Conservation (phyloP, 1,140 invertebrate genomes). For the Cotesia glomerata region DNA sequence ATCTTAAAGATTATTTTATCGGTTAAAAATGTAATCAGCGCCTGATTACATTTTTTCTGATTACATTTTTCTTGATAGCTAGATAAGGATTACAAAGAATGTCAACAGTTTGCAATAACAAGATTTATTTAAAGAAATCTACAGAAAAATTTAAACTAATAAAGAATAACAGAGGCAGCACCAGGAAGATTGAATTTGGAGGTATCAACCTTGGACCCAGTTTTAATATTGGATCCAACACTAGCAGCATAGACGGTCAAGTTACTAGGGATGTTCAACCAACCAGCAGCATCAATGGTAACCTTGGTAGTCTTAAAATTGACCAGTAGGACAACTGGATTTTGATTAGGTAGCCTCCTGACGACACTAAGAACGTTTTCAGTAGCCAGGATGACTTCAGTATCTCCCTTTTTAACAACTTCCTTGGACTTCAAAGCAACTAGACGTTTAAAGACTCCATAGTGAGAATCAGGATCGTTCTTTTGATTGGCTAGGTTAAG, state of each 20-base stretch:
- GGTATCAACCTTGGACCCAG: constrained; percentile 26
- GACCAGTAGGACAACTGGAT: constrained; percentile 27
- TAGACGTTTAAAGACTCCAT: constrained; percentile 57
- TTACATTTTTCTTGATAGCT: too few relatives aligned
- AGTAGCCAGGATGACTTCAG: constrained; percentile 40
- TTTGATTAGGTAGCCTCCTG: constrained; percentile 2
- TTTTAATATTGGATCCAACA: constrained; percentile 12
- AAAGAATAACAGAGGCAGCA: constrained; percentile 40
- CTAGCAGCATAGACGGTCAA: constrained; percentile 15
- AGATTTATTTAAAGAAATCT: neutral
- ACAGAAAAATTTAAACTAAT: constrained; percentile 5
- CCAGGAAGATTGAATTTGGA: constrained; percentile 29
- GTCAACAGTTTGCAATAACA: neutral
- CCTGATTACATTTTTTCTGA: too few relatives aligned
- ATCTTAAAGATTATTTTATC: neutral
- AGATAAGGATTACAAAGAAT: too few relatives aligned
- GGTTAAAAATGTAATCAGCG: neutral
- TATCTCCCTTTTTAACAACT: constrained; percentile 72
- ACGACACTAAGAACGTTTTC: constrained; percentile 51
- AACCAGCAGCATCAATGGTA: constrained; percentile 36
- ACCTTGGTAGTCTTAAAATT: constrained; percentile 35
- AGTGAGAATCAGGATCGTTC: constrained; percentile 55
- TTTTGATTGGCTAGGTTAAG: constrained; percentile 63
- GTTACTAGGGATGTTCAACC: constrained; percentile 38
- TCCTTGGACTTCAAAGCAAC: constrained; percentile 67